Evolutionary conservation across 2,888 invertebrate species (phyloP).

Genomic region (Drosophila atripex): DNA sequence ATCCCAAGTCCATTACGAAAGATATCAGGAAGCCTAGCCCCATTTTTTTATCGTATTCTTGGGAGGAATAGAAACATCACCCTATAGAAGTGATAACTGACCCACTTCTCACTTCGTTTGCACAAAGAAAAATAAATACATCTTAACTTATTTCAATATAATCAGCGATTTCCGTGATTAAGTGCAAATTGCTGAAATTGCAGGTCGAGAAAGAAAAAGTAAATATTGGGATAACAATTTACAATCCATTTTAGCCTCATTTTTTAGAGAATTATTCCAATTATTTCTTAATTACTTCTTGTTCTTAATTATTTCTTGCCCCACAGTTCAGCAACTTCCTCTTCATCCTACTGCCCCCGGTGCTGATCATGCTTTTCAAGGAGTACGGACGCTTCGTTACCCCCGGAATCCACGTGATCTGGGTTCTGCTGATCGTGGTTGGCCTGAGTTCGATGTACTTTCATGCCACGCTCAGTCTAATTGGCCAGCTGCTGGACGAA

Average conservation of each 20-base stretch:
- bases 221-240: constrained; percentile 1
- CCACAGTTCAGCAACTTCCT: constrained; percentile 90
- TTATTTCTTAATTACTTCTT: not conserved
- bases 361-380: constrained; percentile 90
- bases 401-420: constrained; percentile 91
- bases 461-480: constrained; percentile 92
- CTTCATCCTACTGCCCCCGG: constrained; percentile 90
- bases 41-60: constrained; percentile 23
- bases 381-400: constrained; percentile 90
- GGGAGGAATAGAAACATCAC: constrained; percentile 11
- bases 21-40: constrained; percentile 19
- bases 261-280: too few relatives aligned
- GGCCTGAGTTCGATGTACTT: constrained; percentile 93
- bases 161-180: constrained; percentile 15
- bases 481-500: constrained; percentile 92
- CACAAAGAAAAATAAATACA: constrained; percentile 15
- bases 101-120: constrained; percentile 12
- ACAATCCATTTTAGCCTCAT: too few relatives aligned
- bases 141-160: constrained; percentile 34
- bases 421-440: constrained; percentile 91
- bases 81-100: constrained; percentile 19
- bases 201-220: constrained; percentile 29
- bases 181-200: constrained; percentile 34
- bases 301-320: constrained; percentile 10
- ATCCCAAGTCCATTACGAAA: constrained; percentile 1